Evolutionary conservation across 2,113 vertebrate genomes (phyloP).

Genomic region (Hemiprocne comata): DNA sequence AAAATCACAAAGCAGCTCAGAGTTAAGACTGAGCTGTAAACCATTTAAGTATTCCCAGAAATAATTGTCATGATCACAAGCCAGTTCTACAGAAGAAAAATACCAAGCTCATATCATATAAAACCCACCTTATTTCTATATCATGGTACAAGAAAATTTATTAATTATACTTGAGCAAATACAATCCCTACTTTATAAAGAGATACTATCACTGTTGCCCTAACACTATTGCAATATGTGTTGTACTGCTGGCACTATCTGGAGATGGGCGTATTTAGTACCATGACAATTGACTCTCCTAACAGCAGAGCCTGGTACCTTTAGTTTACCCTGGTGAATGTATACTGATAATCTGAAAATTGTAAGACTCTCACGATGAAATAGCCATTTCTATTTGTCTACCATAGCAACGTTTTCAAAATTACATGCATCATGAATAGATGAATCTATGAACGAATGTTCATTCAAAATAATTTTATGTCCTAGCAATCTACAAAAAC

Average conservation of each 20-base stretch:
- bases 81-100: neutral
- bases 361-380: neutral
- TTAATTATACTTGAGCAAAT: neutral
- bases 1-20: neutral
- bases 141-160: neutral
- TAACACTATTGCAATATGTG: neutral
- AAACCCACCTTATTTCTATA: neutral
- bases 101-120: neutral
- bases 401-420: neutral
- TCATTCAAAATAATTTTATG: constrained; percentile 21
- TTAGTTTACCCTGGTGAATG: neutral
- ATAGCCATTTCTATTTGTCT: neutral
- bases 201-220: neutral
- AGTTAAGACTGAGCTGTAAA: neutral
- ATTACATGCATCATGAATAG: neutral
- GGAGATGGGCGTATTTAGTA: neutral
- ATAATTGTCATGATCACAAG: neutral
- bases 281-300: neutral
- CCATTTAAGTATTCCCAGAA: neutral
- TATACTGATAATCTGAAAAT: neutral
- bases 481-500: neutral
- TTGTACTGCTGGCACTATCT: neutral
- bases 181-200: neutral
- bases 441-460: constrained; percentile 13
- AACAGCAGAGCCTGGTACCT: neutral